These are phyloP conservation scores for Yoshiicerus persimilis DNA, from an alignment of 1,140 invertebrate species.

Conservation along the genomic window DNA sequence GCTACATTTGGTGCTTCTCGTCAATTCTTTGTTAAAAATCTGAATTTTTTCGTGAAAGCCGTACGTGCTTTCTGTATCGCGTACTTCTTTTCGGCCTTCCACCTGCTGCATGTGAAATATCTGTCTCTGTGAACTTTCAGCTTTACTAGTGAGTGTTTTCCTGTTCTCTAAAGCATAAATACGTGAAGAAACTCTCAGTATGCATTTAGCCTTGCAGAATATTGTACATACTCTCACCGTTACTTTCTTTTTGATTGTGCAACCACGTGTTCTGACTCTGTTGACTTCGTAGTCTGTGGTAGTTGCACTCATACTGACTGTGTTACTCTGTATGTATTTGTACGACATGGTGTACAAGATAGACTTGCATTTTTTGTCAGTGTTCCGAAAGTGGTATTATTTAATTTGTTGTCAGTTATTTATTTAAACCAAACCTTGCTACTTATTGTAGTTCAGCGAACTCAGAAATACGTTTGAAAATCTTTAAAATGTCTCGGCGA, in stretches of 20 bases:
- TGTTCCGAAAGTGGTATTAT: no score
- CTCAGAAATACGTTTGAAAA: constrained; percentile 35
- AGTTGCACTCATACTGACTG: not conserved
- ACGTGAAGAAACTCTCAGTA: not conserved
- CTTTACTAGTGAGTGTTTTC: not conserved
- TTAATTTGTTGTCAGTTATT: not conserved
- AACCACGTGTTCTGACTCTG: not conserved
- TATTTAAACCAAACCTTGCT: not conserved
- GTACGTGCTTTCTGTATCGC: not conserved
- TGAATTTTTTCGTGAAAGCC: not conserved
- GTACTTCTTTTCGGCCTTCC: not conserved
- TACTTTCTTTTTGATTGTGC: no score
- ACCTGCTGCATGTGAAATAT: not conserved
- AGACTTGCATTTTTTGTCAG: no score
- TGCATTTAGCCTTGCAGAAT: not conserved
- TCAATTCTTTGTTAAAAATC: not conserved
- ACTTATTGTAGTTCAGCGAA: not conserved
- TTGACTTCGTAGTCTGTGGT: not conserved
- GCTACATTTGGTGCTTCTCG: constrained; percentile 23
- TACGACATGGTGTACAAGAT: no score
- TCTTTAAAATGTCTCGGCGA: constrained; percentile 56
- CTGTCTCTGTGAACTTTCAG: no score
- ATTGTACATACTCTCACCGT: not conserved
- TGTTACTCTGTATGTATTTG: not conserved
- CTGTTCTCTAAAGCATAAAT: no score